Evolutionary conservation across 1,140 invertebrate species (phyloP).

Genomic region (Araneus ventricosus): DNA sequence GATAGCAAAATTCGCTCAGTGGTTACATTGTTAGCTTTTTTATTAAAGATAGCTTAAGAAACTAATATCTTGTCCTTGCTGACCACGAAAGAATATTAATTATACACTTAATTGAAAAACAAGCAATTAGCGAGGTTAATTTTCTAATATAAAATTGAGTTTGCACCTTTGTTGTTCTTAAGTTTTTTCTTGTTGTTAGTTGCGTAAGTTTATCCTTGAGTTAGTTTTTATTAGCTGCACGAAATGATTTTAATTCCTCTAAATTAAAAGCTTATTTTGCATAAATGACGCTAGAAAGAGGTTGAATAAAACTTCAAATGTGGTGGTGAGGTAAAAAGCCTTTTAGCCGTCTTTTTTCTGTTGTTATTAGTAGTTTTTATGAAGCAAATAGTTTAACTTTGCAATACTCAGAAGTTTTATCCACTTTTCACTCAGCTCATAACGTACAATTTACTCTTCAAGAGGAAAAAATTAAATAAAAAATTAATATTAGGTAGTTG

Average conservation of each 20-base stretch:
- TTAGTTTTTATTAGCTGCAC: neutral
- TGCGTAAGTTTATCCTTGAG: neutral
- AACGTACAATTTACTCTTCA: slow-evolving; percentile 5
- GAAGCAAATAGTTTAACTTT: slow-evolving; percentile 19
- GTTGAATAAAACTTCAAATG: no score
- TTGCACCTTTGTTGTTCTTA: no score
- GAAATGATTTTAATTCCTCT: neutral
- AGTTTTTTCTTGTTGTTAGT: neutral
- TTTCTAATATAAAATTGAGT: no score
- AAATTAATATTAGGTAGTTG: slow-evolving; percentile 34
- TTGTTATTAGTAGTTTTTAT: slow-evolving; percentile 42
- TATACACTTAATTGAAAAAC: no score
- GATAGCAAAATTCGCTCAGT: no score
- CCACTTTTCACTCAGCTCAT: neutral
- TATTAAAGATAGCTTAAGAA: no score
- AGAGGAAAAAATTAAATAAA: neutral
- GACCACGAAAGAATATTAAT: no score
- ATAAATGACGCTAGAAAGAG: no score
- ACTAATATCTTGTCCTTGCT: no score
- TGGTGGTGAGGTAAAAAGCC: neutral
- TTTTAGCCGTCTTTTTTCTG: neutral
- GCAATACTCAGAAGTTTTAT: slow-evolving; percentile 7
- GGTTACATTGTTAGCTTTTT: no score
- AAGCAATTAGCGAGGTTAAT: no score
- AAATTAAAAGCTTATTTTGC: no score